Base-by-base conservation (phyloP, 2,113 vertebrate species). In the Paralichthys olivaceus region DNA sequence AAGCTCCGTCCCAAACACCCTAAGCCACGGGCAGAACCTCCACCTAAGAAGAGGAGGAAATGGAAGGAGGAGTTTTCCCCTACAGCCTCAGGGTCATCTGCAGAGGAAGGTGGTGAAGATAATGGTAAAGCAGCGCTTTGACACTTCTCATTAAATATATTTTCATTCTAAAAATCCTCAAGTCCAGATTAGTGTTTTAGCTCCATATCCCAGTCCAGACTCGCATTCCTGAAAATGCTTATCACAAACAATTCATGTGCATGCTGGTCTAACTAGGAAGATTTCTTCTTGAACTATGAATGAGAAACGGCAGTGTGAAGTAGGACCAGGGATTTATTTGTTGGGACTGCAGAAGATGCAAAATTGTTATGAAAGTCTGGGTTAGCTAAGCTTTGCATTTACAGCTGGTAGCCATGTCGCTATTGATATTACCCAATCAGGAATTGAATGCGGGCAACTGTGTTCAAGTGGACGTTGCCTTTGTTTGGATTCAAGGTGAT, bases 21-120 rank as follows among this genome's bases (percentile, higher is more conserved):
- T 26, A 98, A 97, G 89, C 75, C 94, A 61, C 96, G 95, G 88
- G 97, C 96, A 78, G 97, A 99, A 90, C 96, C 98, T 23, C 98
- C 98, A 58, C 98, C 98, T 77, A 99, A 99, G 92, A 99, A 99
- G 91, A 95, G 97, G 88, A 97, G 95, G 92, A 98, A 97, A 77
- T 99, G 98, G 97, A 98, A 98, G 89, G 97, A 98, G 86, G 96
- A 95, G 74, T 96, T 97, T 80, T 95, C 95, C 2, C 92, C 95
- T 19, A 93, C 96, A 15, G 95, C 95, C 2, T 96, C 96, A 0
- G 96, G 94, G 69, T 97, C 96, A 72, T 96, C 96, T 75, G 95
- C 95, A 58, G 97, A 97, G 77, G 94, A 95, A 57, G 95, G 93
- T 51, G 96, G 92, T 75, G 96, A 97, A 54, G 94, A 96, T 54